These are phyloP conservation scores for Myripristis murdjan DNA, from an alignment of 2,797 vertebrate species.

Conservation along the genomic window DNA sequence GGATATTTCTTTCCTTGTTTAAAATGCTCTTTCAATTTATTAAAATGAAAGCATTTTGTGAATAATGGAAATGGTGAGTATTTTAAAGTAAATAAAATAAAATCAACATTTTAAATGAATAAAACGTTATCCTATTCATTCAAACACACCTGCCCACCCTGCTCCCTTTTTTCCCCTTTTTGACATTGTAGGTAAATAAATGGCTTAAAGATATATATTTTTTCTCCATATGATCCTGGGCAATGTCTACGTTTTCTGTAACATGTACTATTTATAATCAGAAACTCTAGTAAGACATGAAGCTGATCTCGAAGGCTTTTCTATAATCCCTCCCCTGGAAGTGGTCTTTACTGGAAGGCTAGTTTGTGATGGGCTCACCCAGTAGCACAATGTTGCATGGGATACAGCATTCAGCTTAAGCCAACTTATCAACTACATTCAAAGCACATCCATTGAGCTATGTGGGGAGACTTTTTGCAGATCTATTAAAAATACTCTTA, in stretches of 20 bases:
- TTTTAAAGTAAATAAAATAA: constrained; percentile 1
- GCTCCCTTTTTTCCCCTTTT: constrained; percentile 38
- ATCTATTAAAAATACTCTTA: constrained; percentile 91
- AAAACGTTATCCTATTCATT: background rate
- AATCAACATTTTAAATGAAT: constrained; percentile 1
- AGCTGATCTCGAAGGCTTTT: constrained; percentile 87
- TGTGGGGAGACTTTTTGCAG: constrained; percentile 86
- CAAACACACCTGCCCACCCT: background rate
- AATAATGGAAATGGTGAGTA: background rate
- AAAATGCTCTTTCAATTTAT: constrained; percentile 1
- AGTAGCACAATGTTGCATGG: constrained; percentile 86
- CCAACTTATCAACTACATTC: constrained; percentile 90
- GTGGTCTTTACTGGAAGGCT: constrained; percentile 86
- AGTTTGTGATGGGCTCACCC: constrained; percentile 88
- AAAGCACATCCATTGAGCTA: constrained; percentile 89
- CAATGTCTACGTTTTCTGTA: constrained; percentile 61
- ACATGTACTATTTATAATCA: constrained; percentile 84
- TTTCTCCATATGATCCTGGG: constrained; percentile 70
- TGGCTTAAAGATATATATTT: constrained; percentile 66
- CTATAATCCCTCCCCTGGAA: constrained; percentile 88
- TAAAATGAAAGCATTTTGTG: background rate
- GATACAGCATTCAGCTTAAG: constrained; percentile 89
- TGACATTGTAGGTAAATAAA: constrained; percentile 79
- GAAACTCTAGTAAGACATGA: constrained; percentile 84
- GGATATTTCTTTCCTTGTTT: background rate